These are phyloP conservation scores for Drosophila lowei DNA, from an alignment of 1,140 invertebrate species.

Conservation along the genomic window DNA sequence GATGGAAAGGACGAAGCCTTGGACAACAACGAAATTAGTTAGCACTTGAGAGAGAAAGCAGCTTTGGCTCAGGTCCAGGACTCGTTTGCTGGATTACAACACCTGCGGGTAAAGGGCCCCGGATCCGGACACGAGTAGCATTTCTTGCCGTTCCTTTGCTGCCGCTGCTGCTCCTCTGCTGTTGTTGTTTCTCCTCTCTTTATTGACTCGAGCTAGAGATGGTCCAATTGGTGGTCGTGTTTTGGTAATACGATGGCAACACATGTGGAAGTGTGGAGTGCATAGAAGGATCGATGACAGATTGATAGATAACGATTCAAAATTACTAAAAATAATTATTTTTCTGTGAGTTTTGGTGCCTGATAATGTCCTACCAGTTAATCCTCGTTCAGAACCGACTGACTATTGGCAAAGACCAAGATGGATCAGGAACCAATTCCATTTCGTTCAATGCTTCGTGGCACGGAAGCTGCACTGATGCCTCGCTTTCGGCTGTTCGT, in stretches of 20 bases:
- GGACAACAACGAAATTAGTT: conserved; percentile 77
- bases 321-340: neutral
- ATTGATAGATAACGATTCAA: neutral
- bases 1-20: conserved; percentile 6
- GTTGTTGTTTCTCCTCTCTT: neutral
- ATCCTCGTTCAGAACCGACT: too few relatives aligned
- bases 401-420: too few relatives aligned
- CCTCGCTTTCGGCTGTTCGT: too few relatives aligned
- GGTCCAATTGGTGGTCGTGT: neutral
- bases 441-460: too few relatives aligned
- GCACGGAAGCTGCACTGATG: too few relatives aligned
- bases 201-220: conserved; percentile 37
- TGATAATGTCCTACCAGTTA: too few relatives aligned
- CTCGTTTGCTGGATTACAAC: conserved; percentile 71
- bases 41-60: conserved; percentile 69
- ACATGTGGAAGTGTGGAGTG: too few relatives aligned
- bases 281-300: too few relatives aligned
- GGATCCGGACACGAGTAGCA: neutral
- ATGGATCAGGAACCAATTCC: too few relatives aligned
- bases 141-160: conserved; percentile 9
- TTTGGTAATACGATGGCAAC: too few relatives aligned
- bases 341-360: neutral
- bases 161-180: neutral
- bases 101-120: conserved; percentile 63
- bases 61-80: conserved; percentile 71